Evolutionary conservation across 2,113 vertebrate genomes (phyloP).

Genomic region (Engraulis encrasicolus): DNA sequence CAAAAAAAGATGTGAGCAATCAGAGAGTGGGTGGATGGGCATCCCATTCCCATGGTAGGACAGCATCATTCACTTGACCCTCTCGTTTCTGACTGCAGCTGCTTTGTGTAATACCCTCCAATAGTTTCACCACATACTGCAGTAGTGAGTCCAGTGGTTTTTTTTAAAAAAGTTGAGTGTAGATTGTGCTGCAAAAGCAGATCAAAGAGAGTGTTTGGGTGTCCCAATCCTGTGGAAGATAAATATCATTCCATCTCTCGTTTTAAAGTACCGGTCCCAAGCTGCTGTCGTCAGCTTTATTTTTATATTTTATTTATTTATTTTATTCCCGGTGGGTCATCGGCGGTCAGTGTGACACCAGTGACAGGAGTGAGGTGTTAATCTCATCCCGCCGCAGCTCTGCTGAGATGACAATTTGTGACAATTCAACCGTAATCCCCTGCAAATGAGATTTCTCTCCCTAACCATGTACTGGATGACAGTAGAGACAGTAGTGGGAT

Average conservation of each 20-base stretch:
- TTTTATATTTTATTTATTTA: not conserved
- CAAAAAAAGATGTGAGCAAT: too few relatives aligned
- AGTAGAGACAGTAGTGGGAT: too few relatives aligned
- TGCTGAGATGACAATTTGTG: constrained; percentile 10
- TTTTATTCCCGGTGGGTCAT: not conserved
- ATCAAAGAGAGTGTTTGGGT: not conserved
- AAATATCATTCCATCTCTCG: not conserved
- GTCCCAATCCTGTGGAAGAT: not conserved
- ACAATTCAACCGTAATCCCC: not conserved
- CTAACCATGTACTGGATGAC: not conserved
- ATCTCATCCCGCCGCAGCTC: not conserved
- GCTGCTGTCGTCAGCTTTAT: not conserved
- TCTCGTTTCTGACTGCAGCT: too few relatives aligned
- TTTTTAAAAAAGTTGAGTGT: too few relatives aligned
- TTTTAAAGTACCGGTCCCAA: not conserved
- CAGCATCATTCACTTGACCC: too few relatives aligned
- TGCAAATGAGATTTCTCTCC: constrained; percentile 3
- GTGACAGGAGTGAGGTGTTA: not conserved
- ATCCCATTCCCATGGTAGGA: too few relatives aligned
- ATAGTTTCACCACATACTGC: too few relatives aligned
- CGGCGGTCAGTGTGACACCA: not conserved
- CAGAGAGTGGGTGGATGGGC: too few relatives aligned
- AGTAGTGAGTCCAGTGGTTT: too few relatives aligned
- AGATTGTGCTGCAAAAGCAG: too few relatives aligned
- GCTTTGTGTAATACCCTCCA: too few relatives aligned